A percentile compares a stretch with the other conserved stretches of the same genome.
These are phyloP conservation scores for Nesogale talazaci DNA, from an alignment of 2,113 vertebrate species.

Conservation along the genomic window DNA sequence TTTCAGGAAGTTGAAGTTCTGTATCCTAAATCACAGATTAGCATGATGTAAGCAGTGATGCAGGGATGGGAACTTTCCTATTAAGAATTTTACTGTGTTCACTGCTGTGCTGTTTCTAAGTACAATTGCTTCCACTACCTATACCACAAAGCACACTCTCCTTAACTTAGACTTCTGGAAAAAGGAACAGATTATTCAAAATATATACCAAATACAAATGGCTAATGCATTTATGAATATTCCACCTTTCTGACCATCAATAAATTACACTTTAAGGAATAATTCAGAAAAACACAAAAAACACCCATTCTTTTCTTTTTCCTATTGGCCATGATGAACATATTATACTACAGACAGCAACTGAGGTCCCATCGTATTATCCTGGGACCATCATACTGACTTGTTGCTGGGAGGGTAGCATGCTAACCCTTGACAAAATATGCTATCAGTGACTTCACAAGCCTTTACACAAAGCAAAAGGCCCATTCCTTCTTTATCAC, in stretches of 20 bases:
- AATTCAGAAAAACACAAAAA: neutral
- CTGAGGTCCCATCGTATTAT: no score
- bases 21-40: neutral
- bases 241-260: neutral
- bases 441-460: accelerated
- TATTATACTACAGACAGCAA: neutral
- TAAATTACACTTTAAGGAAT: conserved; percentile 6
- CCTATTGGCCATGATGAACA: neutral
- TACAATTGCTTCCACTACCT: neutral
- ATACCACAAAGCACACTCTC: neutral
- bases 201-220: neutral
- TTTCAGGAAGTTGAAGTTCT: neutral
- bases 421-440: neutral
- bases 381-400: accelerated
- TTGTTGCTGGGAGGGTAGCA: neutral
- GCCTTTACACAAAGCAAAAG: no score
- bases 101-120: neutral
- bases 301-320: neutral
- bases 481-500: neutral
- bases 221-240: neutral
- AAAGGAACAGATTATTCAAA: conserved; percentile 7
- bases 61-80: neutral
- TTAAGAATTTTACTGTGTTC: neutral
- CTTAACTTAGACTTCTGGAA: neutral
- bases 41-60: no score